Evolutionary conservation across 1,140 invertebrate genomes (phyloP).

Genomic region (Hylyphantes graminicola): DNA sequence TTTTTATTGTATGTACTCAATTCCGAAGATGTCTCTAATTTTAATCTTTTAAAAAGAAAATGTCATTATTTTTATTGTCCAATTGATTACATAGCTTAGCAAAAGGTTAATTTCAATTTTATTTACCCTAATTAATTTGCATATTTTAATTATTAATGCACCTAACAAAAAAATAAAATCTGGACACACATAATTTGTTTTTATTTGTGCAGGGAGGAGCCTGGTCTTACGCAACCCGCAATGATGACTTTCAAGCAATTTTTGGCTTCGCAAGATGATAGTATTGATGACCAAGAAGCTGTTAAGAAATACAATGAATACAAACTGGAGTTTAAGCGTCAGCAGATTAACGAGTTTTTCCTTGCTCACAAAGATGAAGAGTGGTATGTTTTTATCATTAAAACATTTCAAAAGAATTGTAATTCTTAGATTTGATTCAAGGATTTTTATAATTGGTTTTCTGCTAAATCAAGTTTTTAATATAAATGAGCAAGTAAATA

Average conservation of each 20-base stretch:
- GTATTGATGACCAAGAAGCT: conserved; percentile 96
- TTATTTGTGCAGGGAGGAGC: conserved; percentile 56
- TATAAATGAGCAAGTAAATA: too few species aligned
- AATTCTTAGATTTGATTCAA: background rate
- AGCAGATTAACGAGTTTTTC: conserved; percentile 99
- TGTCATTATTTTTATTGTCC: too few species aligned
- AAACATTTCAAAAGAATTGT: background rate
- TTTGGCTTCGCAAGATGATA: conserved; percentile 94
- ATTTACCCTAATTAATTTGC: too few species aligned
- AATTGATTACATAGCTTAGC: too few species aligned
- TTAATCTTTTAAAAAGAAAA: too few species aligned
- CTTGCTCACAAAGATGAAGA: conserved; percentile 99
- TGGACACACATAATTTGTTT: background rate
- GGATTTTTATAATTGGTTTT: too few species aligned
- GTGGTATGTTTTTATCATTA: conserved; percentile 80
- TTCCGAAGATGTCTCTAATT: too few species aligned
- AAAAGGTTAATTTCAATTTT: too few species aligned
- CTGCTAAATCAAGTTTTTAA: too few species aligned
- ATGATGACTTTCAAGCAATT: conserved; percentile 99
- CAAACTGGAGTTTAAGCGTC: conserved; percentile 94
- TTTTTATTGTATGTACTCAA: too few species aligned
- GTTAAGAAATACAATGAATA: conserved; percentile 98
- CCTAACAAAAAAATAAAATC: too few species aligned
- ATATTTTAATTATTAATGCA: too few species aligned
- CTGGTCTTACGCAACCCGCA: conserved; percentile 77